Percentiles rank a stretch among this genome's conserved stretches.
Conservation (phyloP, 2,888 invertebrate genomes). For the Machimus rusticus region DNA sequence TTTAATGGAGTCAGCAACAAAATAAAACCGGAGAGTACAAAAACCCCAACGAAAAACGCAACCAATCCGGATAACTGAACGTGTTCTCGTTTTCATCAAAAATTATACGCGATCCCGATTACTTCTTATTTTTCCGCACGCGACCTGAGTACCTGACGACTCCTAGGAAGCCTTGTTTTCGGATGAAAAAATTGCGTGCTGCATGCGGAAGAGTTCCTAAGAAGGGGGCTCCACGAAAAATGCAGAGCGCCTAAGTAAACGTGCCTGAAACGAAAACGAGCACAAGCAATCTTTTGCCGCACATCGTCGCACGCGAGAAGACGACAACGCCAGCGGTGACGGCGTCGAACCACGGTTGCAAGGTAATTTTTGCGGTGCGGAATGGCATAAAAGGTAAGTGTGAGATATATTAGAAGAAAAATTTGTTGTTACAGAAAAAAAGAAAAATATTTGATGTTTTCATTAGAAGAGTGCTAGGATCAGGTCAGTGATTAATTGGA, state of each 20-base stretch:
- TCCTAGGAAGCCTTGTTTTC: neutral
- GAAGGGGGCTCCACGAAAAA: neutral
- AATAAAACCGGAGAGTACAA: neutral
- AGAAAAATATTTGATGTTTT: neutral
- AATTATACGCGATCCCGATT: neutral
- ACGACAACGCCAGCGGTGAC: neutral
- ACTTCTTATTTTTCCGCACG: neutral
- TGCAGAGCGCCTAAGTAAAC: neutral
- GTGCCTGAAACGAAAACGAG: neutral
- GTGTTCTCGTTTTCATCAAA: neutral
- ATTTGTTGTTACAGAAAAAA: neutral
- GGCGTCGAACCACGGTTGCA: neutral
- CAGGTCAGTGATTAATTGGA: neutral
- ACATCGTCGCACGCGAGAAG: neutral
- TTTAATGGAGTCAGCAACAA: neutral
- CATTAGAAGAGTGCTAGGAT: neutral
- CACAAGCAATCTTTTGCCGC: neutral
- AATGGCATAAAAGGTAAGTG: neutral
- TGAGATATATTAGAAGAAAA: neutral
- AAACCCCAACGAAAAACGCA: neutral
- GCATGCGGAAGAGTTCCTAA: neutral
- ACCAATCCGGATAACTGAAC: neutral
- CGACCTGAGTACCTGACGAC: neutral
- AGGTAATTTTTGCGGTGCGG: neutral
- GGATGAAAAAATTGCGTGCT: neutral